Percentiles rank a stretch among this genome's conserved stretches.
Conservation (phyloP, 2,888 invertebrate species). For the Lasiommata megera region DNA sequence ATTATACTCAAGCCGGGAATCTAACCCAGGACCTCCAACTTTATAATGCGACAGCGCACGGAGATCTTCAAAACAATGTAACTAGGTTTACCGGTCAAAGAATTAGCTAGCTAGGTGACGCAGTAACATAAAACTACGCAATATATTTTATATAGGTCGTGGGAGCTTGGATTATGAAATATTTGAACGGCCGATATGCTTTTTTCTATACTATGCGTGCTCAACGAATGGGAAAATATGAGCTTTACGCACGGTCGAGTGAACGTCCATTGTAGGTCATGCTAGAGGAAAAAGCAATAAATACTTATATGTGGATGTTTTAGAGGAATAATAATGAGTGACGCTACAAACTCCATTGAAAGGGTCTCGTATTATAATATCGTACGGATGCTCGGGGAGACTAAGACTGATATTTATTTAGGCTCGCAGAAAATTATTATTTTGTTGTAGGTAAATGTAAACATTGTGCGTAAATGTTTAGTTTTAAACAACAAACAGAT, state of each 20-base stretch:
- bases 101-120: not conserved
- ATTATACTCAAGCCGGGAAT: no score
- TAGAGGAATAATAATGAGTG: no score
- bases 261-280: not conserved
- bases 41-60: no score
- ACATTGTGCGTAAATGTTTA: not conserved
- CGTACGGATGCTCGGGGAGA: no score
- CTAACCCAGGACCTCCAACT: no score
- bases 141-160: not conserved
- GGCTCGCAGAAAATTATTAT: not conserved
- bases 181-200: slow-evolving; percentile 2
- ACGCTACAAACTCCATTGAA: no score
- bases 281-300: slow-evolving; percentile 1
- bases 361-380: not conserved
- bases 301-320: not conserved
- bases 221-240: slow-evolving; percentile 9
- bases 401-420: not conserved
- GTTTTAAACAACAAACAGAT: not conserved
- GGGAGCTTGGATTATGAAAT: not conserved
- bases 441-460: not conserved
- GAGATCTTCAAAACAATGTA: no score
- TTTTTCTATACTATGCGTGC: slow-evolving; percentile 4
- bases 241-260: slow-evolving; percentile 9
- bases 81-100: not conserved
- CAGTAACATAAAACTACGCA: not conserved